Base-by-base conservation (phyloP, 1,140 invertebrate genomes). In the Drosophila murphyi region DNA sequence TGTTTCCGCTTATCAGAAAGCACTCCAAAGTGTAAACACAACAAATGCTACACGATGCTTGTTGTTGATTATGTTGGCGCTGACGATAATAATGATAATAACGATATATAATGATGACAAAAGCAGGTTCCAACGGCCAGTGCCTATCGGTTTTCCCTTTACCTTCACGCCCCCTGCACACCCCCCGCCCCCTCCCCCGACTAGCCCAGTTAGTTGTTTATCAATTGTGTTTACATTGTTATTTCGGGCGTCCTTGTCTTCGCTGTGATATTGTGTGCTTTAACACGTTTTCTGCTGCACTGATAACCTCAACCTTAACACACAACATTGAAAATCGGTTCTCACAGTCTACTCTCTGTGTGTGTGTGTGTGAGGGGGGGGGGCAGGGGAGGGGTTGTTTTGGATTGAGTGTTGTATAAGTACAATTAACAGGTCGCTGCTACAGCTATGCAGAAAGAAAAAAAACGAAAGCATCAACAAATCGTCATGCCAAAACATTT, bases 281-380 rank as follows among this genome's bases (percentile, higher is more conserved):
- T 51, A 68, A 76, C 83, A 87, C 83, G 83, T 87, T 83, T 57
- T 62, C 67, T 69, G 64, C 20, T 51, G 73, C 67, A 59, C 51
- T 87, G 82, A 87, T 87, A 87, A 83, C 83, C 83, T 87, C 83
- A 89, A 87, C 83, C 83, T 87, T 87, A 87, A 78, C 80, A 79
- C 55, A 80, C 54, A 79, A 82, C 55, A 87, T 69, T 55, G 56
- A 74, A 69, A 55, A 61, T 43, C 41, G 55, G 43, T 47, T 35
- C 12, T 4, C 8, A 54, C 39, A 54, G 20, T 20, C 20, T 20
- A 20, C 20, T 1, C 20, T 20, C 20, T 6, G 12, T 67, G 39
- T 39, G 28, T 47, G 32, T 7, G 29, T 8, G 48, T 2, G 34
- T 1, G 34, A 5, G 3, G n/a, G 4, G 20, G 12, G 43, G 5